Evolutionary conservation across 2,888 invertebrate genomes (phyloP).

Genomic region (Oxyscelio sp.): DNA sequence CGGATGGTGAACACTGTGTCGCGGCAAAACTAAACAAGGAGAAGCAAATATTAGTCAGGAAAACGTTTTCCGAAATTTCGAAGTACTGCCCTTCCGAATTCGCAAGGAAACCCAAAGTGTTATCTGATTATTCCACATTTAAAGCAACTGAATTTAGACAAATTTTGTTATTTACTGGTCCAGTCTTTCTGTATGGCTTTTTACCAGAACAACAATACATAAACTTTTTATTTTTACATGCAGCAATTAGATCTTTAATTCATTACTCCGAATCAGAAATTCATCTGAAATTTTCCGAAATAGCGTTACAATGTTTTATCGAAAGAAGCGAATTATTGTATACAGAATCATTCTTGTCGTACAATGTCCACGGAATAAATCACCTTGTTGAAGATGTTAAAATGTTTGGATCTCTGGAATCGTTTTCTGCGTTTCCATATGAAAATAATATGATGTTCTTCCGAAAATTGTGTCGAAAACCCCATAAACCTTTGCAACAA

Average conservation of each 20-base stretch:
- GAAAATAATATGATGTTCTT: neutral
- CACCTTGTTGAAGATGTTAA: neutral
- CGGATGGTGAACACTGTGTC: constrained; percentile 6
- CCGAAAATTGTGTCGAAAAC: neutral
- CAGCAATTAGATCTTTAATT: neutral
- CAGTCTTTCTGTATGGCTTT: neutral
- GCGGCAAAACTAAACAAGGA: neutral
- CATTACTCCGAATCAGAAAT: neutral
- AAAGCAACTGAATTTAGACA: constrained; percentile 54
- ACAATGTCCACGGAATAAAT: neutral
- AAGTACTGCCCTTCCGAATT: constrained; percentile 30
- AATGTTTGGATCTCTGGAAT: neutral
- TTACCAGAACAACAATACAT: no score
- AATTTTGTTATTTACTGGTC: constrained; percentile 19
- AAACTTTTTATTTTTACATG: neutral
- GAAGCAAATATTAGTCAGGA: neutral
- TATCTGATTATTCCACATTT: neutral
- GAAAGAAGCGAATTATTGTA: neutral
- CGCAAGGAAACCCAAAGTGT: constrained; percentile 12
- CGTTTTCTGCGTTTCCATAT: neutral
- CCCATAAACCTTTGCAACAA: neutral
- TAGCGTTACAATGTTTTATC: neutral
- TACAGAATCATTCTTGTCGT: neutral
- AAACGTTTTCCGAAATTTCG: neutral
- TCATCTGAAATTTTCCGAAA: neutral